Evolutionary conservation across 2,113 vertebrate species (phyloP), one percentile per base, ranked within the genome.

Genomic region (Apaloderma vittatum): DNA sequence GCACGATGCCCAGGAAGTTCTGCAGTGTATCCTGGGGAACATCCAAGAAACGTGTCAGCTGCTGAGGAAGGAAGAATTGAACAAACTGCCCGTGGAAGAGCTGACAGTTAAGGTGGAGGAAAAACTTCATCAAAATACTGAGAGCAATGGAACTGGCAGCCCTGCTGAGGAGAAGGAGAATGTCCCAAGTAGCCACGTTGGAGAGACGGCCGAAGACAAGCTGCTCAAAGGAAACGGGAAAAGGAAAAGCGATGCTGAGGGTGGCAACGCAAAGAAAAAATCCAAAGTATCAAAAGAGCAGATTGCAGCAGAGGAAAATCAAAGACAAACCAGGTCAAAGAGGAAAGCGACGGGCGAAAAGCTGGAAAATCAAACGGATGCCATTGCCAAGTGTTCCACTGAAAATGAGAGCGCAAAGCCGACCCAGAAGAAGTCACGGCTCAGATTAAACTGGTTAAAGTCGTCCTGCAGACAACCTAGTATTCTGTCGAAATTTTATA

Each of bases 1-100:
- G 95, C 99, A 99, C 19, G 99, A 99, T 72, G 99, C 99, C 71
- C 99, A 99, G 97, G 99, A 99, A 88, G 99, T 99, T 62, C 97
- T 99, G 86, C 99, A 99, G 96, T 99, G 99, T 95, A 99, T 99
- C 77, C 96, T 99, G 97, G 99, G 99, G 34, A 99, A 99, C 88
- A 99, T 99, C 78, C 99, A 99, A 94, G 99, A 99, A 93, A 99
- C 99, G 10, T 99, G 99, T 90, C 99, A 99, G 94, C 98, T 98
- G 23, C 98, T 99, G 82, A 99, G 98, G 97, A 99, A 99, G 96
- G 99, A 99, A 76, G 98, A 98, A 92, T 15, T 98, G 52, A 98
- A 97, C 93, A 97, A 82, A 49, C 40, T 96, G 88, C 92, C 96
- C 2, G 45, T 91, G 87, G 97, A 97, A 97, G 95, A 88, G 62